A percentile compares a stretch with the other conserved stretches of the same genome.
These are phyloP conservation scores for Ailurus styani DNA, from an alignment of 2,113 vertebrate genomes.

Conservation along the genomic window DNA sequence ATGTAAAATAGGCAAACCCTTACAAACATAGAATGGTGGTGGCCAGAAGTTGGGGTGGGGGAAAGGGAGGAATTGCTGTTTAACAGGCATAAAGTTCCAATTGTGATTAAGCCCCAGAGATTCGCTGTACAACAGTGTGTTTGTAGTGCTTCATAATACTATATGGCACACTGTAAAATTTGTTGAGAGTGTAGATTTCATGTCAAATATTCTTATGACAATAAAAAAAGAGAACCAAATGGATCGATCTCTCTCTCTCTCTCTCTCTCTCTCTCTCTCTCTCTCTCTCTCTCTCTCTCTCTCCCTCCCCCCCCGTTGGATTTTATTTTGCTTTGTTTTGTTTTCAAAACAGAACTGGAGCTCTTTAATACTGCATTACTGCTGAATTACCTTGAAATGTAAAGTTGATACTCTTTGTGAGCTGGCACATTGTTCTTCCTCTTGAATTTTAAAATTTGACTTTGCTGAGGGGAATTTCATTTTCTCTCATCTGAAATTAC, in stretches of 20 bases:
- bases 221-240: background rate
- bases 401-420: constrained; percentile 20
- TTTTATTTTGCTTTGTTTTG: constrained; percentile 41
- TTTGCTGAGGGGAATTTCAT: constrained; percentile 72
- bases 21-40: background rate
- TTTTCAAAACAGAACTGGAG: constrained; percentile 31
- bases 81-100: background rate
- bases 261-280: too few species aligned
- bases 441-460: constrained; percentile 70
- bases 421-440: constrained; percentile 38
- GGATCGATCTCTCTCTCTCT: background rate
- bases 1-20: background rate
- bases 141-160: background rate
- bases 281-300: background rate
- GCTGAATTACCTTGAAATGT: constrained; percentile 38
- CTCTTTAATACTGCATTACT: background rate
- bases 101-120: background rate
- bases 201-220: background rate
- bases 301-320: background rate
- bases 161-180: background rate
- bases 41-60: background rate
- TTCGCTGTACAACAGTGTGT: background rate
- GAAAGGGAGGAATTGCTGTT: background rate
- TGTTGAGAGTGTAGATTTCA: background rate
- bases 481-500: constrained; percentile 75